Percentiles rank a stretch among this genome's conserved stretches.
Evolutionary conservation across 2,113 vertebrate species (phyloP).

Genomic region (Ariopsis seemanni): DNA sequence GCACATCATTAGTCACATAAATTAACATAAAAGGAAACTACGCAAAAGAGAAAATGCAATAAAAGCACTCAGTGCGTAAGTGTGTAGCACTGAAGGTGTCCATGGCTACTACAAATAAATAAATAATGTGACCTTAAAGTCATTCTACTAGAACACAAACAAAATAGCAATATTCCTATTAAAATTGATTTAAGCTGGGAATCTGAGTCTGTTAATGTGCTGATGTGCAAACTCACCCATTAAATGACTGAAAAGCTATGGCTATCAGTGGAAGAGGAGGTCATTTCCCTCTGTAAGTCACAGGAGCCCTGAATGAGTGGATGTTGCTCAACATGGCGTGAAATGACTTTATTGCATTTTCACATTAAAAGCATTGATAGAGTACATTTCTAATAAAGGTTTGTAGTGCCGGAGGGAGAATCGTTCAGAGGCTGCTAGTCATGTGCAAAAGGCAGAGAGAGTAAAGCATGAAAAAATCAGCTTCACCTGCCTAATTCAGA

Average conservation of each 20-base stretch:
- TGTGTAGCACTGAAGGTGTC: background rate
- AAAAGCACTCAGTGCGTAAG: background rate
- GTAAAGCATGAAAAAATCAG: constrained; percentile 59
- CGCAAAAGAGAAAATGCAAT: background rate
- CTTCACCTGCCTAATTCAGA: constrained; percentile 30
- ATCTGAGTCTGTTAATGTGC: constrained; percentile 10
- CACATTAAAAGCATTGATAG: constrained; percentile 76
- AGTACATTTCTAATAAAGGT: constrained; percentile 75
- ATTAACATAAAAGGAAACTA: background rate
- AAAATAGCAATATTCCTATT: background rate
- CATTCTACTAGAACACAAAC: background rate
- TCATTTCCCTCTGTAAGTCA: constrained; percentile 55
- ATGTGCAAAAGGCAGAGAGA: constrained; percentile 50
- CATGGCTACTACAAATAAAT: background rate
- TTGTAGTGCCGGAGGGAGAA: constrained; percentile 64
- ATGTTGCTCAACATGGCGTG: constrained; percentile 76
- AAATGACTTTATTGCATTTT: constrained; percentile 80
- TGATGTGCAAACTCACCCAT: constrained; percentile 25
- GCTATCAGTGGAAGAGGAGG: constrained; percentile 38
- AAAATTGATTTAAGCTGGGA: background rate
- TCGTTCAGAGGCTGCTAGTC: constrained; percentile 65
- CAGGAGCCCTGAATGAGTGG: constrained; percentile 67
- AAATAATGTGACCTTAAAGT: background rate
- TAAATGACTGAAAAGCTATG: constrained; percentile 9
- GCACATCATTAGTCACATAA: background rate